Conservation (phyloP, 2,113 vertebrate genomes). For the Trematocara marginatum region DNA sequence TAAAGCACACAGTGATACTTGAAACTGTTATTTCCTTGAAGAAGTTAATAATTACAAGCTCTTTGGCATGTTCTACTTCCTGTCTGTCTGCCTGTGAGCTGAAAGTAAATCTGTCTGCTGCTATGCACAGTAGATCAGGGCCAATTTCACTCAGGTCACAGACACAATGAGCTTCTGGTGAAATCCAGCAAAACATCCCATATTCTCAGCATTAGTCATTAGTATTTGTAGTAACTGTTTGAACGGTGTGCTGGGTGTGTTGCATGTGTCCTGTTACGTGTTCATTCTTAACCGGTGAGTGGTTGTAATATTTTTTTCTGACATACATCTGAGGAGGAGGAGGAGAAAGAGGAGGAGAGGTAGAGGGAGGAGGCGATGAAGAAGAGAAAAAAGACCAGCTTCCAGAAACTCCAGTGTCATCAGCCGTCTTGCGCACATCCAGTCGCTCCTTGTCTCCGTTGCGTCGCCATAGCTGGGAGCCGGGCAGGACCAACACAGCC, state of each 20-base stretch:
- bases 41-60: background rate
- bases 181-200: background rate
- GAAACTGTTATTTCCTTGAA: background rate
- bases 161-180: background rate
- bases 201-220: background rate
- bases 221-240: background rate
- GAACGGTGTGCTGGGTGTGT: background rate
- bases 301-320: background rate
- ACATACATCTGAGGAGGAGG: background rate
- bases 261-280: background rate
- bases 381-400: conserved; percentile 84
- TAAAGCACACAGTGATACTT: background rate
- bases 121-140: background rate
- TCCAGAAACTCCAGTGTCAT: conserved; percentile 65
- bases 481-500: conserved; percentile 66
- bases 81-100: background rate
- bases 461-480: conserved; percentile 90
- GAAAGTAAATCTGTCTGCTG: background rate
- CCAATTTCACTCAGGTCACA: background rate
- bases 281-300: background rate
- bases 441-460: conserved; percentile 80
- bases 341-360: background rate
- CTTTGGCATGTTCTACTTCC: background rate
- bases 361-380: conserved; percentile 48
- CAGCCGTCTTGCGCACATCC: conserved; percentile 64